Percentiles rank a stretch among this genome's conserved stretches.
Conservation (phyloP, 2,797 vertebrate genomes). For the Helostoma temminkii region DNA sequence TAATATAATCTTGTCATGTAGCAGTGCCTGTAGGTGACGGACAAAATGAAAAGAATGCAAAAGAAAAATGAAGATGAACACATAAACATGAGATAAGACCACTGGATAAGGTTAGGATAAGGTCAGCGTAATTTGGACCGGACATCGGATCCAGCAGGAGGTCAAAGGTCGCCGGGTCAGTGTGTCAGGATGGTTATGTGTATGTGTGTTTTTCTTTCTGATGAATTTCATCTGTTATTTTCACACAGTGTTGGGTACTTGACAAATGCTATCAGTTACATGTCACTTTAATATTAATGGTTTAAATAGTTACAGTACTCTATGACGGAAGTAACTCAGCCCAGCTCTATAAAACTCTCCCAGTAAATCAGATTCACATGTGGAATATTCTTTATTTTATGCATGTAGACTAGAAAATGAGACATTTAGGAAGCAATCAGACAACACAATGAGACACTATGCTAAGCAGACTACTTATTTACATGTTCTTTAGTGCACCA, state of each 20-base stretch:
- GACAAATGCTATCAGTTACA: not conserved
- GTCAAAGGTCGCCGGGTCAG: conserved; percentile 65
- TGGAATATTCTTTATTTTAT: too few relatives aligned
- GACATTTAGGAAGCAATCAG: too few relatives aligned
- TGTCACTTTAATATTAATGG: not conserved
- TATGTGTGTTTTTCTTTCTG: conserved; percentile 24
- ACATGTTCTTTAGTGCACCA: too few relatives aligned
- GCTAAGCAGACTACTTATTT: too few relatives aligned
- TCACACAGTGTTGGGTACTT: not conserved
- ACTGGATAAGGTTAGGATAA: conserved; percentile 37
- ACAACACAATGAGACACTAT: too few relatives aligned
- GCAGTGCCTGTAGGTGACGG: conserved; percentile 48
- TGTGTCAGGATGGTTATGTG: conserved; percentile 41
- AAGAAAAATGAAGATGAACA: conserved; percentile 1
- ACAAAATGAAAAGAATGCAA: conserved; percentile 49
- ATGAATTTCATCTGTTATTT: conserved; percentile 19
- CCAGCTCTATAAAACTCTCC: too few relatives aligned
- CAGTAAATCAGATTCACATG: too few relatives aligned
- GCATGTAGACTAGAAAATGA: too few relatives aligned
- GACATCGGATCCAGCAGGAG: conserved; percentile 56
- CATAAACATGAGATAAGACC: conserved; percentile 55
- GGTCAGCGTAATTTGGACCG: conserved; percentile 44
- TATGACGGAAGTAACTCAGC: not conserved
- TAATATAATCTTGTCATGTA: conserved; percentile 57
- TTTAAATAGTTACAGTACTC: not conserved